A percentile compares a stretch with the other conserved stretches of the same genome.
These are phyloP conservation scores for Campoletis raptor DNA, from an alignment of 2,888 invertebrate species.

Conservation along the genomic window DNA sequence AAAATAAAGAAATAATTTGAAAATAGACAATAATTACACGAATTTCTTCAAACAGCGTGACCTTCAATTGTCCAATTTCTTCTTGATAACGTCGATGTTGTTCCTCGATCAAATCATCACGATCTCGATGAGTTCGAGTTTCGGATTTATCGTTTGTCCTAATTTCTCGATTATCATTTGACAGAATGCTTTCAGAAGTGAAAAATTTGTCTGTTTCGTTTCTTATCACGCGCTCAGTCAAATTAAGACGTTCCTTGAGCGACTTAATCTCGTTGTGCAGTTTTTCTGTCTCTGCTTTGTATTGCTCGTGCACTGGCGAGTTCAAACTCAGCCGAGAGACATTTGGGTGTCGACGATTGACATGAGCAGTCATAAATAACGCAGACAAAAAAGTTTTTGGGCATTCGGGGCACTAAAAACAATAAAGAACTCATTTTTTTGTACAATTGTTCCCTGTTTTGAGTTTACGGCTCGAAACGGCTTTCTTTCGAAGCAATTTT, in stretches of 20 bases:
- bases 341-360: slow-evolving; percentile 87
- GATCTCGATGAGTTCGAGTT: slow-evolving; percentile 79
- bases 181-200: slow-evolving; percentile 59
- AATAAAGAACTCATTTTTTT: not conserved
- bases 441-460: not conserved
- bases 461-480: too few species aligned
- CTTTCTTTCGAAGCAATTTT: not conserved
- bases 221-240: slow-evolving; percentile 86
- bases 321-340: slow-evolving; percentile 72
- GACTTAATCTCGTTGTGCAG: slow-evolving; percentile 88
- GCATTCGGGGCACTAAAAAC: slow-evolving; percentile 88
- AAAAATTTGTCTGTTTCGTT: slow-evolving; percentile 79
- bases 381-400: slow-evolving; percentile 89
- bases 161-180: slow-evolving; percentile 77
- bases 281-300: slow-evolving; percentile 87
- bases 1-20: not conserved
- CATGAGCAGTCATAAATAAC: slow-evolving; percentile 88
- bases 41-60: slow-evolving; percentile 80
- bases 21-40: slow-evolving; percentile 72
- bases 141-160: slow-evolving; percentile 76
- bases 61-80: slow-evolving; percentile 79
- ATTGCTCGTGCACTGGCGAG: slow-evolving; percentile 82
- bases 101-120: slow-evolving; percentile 83
- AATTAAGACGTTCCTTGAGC: slow-evolving; percentile 88
- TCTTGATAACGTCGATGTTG: slow-evolving; percentile 77